Conservation (phyloP, 2,797 vertebrate genomes). For the Semotilus atromaculatus region DNA sequence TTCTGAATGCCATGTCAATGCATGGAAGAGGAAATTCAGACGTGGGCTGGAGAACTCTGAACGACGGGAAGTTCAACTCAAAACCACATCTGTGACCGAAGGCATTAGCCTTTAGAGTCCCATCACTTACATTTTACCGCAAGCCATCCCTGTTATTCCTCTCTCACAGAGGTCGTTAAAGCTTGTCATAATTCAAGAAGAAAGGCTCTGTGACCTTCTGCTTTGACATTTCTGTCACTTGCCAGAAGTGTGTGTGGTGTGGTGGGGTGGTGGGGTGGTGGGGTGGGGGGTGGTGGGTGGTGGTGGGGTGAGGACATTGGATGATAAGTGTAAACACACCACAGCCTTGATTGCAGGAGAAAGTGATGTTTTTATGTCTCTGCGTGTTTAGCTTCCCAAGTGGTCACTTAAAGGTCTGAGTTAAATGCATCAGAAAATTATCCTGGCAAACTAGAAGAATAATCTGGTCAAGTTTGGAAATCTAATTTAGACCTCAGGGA, state of each 20-base stretch:
- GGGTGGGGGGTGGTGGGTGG: not conserved
- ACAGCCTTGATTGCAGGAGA: constrained; percentile 5
- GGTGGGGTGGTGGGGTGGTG: not conserved
- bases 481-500: not conserved
- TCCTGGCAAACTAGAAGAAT: not conserved
- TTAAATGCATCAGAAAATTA: constrained; percentile 15
- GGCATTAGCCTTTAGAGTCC: constrained; percentile 32
- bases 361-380: constrained; percentile 13
- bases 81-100: constrained; percentile 19
- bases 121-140: constrained; percentile 28
- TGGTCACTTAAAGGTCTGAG: constrained; percentile 19
- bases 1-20: not conserved
- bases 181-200: constrained; percentile 20
- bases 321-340: constrained; percentile 11
- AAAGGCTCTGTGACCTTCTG: constrained; percentile 30
- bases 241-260: too few relatives aligned
- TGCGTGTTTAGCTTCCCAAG: not conserved
- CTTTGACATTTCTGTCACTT: constrained; percentile 45
- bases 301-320: not conserved
- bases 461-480: constrained; percentile 4
- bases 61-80: not conserved
- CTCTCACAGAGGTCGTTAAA: constrained; percentile 1
- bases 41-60: not conserved
- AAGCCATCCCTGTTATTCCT: constrained; percentile 5
- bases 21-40: not conserved